Evolutionary conservation across 2,797 vertebrate genomes (phyloP), one percentile per base, ranked within the genome.

Genomic region (Menidia menidia): DNA sequence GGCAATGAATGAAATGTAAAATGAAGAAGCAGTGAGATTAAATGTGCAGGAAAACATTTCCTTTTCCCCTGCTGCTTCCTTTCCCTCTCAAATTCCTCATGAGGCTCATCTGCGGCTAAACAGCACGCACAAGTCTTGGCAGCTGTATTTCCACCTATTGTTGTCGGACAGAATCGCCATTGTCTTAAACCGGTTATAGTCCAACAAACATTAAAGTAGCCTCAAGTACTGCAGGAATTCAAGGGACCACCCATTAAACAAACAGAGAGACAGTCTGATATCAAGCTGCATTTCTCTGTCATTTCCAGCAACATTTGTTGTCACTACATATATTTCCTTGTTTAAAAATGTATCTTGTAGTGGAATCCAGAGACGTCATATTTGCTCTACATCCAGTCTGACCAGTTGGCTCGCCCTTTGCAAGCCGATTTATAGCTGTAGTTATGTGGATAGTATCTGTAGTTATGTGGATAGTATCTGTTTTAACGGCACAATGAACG

Each of bases 141-240:
- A 86, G 88, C 89, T 92, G 88, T 69, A 81, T 89, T 92, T 91
- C 91, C 91, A 89, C 87, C 89, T 89, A 91, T 91, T 92, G 90
- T 92, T 92, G 77, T 89, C 78, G 30, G 77, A 86, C 83, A 90
- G 83, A 92, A 90, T 91, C 62, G 64, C 88, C 85, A 90, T 91
- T 93, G 90, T 91, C 82, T 90, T 44, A 83, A 55, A 92, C 91
- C 91, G 91, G 91, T 89, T 90, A 71, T 71, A 83, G 84, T 86
- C 77, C 12, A 74, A 86, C 87, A 91, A 92, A 92, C 87, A 90
- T 56, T 72, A 81, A 83, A 67, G 84, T 44, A 78, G 85, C 73
- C 72, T 50, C 51, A 78, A 67, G 84, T 85, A 59, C 80, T 79
- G 83, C 39, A 80, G 84, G 88, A 92, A 91, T 91, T 87, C 57